Evolutionary conservation across 2,888 invertebrate species (phyloP), one percentile per base, ranked within the genome.

Genomic region (Agrypnus murinus): DNA sequence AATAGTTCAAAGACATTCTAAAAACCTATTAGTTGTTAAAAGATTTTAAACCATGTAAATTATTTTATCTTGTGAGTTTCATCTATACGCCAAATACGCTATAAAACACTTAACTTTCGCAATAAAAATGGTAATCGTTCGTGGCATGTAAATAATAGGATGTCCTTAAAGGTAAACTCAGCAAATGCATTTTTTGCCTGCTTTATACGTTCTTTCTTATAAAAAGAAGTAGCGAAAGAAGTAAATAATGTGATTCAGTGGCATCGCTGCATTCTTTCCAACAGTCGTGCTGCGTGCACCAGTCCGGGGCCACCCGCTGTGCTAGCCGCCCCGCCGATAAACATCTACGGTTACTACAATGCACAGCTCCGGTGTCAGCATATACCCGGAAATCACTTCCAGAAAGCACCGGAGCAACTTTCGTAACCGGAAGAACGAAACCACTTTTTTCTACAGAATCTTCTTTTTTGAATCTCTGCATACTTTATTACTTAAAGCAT

Each of bases 271-370:
- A 75, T 75, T 75, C 74, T 73, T 70, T 62, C 58, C 65, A 67
- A 69, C 65, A 72, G 72, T 77, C 76, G 76, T 77, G 76, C 74
- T 77, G 76, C 75, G 76, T 77, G 75, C 72, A 65, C 72, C 58
- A 60, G 64, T 63, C 63, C 72, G 58, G 60, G 75, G 76, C 75
- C 75, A 74, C 74, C 75, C 71, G 71, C 70, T 73, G 74, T 63
- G 74, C 48, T 59, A 63, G 69, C 64, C 67, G 67, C 72, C 74
- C 73, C 75, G 55, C 64, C 60, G 74, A 74, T 74, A 71, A 70
- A 65, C 71, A 75, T 75, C 75, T 75, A 74, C 69, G 58, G 65
- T 69, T 69, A 65, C 68, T 62, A 65, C 68, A 72, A 67, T 69
- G 69, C 68, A 60, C 66, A 65, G 60, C 69, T 69, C 45, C 53